Conservation (phyloP, 2,797 vertebrate species). For the Sternarchorhynchus goeldii region DNA sequence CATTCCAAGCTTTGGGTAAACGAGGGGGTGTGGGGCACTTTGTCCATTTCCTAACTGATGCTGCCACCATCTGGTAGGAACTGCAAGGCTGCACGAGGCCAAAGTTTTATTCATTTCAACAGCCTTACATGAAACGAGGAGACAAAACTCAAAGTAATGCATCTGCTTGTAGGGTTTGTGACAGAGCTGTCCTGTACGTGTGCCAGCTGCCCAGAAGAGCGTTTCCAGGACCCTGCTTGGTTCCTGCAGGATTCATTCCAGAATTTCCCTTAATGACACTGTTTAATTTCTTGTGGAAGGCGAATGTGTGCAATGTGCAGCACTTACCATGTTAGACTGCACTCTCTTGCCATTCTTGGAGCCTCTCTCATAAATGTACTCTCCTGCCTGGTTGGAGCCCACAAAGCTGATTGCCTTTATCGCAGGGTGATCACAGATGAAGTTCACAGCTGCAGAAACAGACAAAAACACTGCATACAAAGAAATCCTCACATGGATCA, state of each 20-base stretch:
- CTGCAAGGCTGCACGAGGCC: background rate
- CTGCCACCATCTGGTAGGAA: slow-evolving; percentile 70
- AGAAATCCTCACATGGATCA: background rate
- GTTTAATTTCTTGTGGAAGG: background rate
- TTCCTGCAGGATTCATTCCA: too few relatives aligned
- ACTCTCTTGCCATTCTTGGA: slow-evolving; percentile 94
- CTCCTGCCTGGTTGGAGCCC: slow-evolving; percentile 96
- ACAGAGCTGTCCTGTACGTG: too few relatives aligned
- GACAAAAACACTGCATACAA: slow-evolving; percentile 42
- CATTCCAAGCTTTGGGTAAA: background rate
- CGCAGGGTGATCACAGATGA: slow-evolving; percentile 94
- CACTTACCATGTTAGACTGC: slow-evolving; percentile 95
- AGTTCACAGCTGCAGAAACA: slow-evolving; percentile 90
- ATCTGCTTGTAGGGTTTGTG: too few relatives aligned
- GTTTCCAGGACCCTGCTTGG: background rate
- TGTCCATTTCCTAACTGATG: slow-evolving; percentile 56
- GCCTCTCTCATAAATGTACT: slow-evolving; percentile 93
- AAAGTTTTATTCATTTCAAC: background rate
- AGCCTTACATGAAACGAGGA: too few relatives aligned
- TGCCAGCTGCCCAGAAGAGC: too few relatives aligned
- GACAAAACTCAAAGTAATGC: too few relatives aligned
- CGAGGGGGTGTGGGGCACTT: background rate
- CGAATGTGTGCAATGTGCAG: background rate
- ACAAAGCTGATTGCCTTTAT: slow-evolving; percentile 99
- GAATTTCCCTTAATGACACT: too few relatives aligned